Percentiles rank a stretch among this genome's conserved stretches.
phyloP scores from a whole-genome alignment of 2,888 invertebrate species.

The Himalopsyche japonica region DNA sequence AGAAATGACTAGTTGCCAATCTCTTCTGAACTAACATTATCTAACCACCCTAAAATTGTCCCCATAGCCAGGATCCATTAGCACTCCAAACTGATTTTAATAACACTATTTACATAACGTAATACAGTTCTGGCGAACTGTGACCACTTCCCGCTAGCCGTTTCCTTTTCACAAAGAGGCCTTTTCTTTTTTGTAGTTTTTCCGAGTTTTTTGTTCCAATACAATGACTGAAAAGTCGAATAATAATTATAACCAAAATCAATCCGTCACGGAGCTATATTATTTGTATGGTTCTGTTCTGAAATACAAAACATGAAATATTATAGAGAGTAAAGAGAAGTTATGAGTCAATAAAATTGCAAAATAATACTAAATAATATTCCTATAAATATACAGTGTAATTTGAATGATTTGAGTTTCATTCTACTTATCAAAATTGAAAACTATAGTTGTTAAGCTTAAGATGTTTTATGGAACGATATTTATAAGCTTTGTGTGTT shows the following conservation, averaged over 20 bases:
- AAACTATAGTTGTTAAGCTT: too few relatives aligned
- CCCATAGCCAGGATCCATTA: slow-evolving; percentile 11
- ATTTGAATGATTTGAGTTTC: too few relatives aligned
- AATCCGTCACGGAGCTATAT: not conserved
- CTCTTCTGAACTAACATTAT: not conserved
- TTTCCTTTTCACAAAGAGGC: not conserved
- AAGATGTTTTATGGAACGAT: too few relatives aligned
- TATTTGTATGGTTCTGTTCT: too few relatives aligned
- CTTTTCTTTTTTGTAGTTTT: not conserved
- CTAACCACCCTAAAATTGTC: not conserved
- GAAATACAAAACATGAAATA: too few relatives aligned
- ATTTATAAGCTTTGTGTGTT: too few relatives aligned
- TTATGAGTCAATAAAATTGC: too few relatives aligned
- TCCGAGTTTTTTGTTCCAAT: not conserved
- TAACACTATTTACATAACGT: slow-evolving; percentile 33
- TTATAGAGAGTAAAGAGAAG: too few relatives aligned
- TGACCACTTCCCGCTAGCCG: slow-evolving; percentile 14
- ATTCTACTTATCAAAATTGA: too few relatives aligned
- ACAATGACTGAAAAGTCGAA: not conserved
- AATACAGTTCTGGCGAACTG: slow-evolving; percentile 12
- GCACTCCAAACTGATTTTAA: slow-evolving; percentile 35
- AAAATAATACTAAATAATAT: too few relatives aligned
- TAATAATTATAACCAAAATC: not conserved
- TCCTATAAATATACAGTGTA: too few relatives aligned
- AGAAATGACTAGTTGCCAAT: not conserved